A percentile compares a stretch with the other conserved stretches of the same genome.
Conservation (phyloP, 2,797 vertebrate genomes). For the Epinephelus malabaricus region DNA sequence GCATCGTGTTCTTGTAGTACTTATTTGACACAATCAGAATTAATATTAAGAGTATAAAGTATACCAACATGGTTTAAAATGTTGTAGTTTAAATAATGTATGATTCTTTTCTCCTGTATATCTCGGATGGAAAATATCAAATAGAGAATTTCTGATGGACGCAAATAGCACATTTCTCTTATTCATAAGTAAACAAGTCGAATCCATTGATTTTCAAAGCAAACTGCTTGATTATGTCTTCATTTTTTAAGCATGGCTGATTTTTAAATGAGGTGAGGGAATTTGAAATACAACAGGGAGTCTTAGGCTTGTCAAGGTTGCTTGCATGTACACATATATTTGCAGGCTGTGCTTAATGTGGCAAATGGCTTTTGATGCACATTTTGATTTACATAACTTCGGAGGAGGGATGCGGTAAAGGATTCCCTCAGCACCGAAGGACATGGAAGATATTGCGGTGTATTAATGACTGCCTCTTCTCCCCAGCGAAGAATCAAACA, state of each 20-base stretch:
- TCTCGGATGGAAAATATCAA: slow-evolving; percentile 65
- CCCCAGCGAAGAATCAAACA: slow-evolving; percentile 82
- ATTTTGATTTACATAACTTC: slow-evolving; percentile 84
- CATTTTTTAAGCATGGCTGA: slow-evolving; percentile 81
- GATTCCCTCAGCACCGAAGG: slow-evolving; percentile 82
- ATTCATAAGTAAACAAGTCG: slow-evolving; percentile 84
- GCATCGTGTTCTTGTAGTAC: slow-evolving; percentile 11
- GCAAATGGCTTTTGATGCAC: slow-evolving; percentile 84
- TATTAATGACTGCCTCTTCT: slow-evolving; percentile 83
- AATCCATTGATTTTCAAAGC: slow-evolving; percentile 85
- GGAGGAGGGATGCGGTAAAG: slow-evolving; percentile 81
- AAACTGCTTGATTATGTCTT: slow-evolving; percentile 82
- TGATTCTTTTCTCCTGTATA: slow-evolving; percentile 62
- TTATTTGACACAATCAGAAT: slow-evolving; percentile 41
- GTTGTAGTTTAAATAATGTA: slow-evolving; percentile 73
- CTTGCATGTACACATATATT: slow-evolving; percentile 83
- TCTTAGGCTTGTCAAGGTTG: slow-evolving; percentile 82
- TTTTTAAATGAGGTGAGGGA: slow-evolving; percentile 83
- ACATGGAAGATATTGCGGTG: slow-evolving; percentile 78
- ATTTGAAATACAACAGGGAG: slow-evolving; percentile 81
- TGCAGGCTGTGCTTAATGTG: slow-evolving; percentile 79
- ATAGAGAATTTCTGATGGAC: slow-evolving; percentile 71
- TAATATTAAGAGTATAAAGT: slow-evolving; percentile 40
- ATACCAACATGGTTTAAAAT: slow-evolving; percentile 50
- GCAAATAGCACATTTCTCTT: slow-evolving; percentile 80